Percentiles rank a stretch among this genome's conserved stretches.
These are phyloP conservation scores for Oenanthe oenanthe DNA, from an alignment of 2,113 vertebrate genomes.

Conservation along the genomic window DNA sequence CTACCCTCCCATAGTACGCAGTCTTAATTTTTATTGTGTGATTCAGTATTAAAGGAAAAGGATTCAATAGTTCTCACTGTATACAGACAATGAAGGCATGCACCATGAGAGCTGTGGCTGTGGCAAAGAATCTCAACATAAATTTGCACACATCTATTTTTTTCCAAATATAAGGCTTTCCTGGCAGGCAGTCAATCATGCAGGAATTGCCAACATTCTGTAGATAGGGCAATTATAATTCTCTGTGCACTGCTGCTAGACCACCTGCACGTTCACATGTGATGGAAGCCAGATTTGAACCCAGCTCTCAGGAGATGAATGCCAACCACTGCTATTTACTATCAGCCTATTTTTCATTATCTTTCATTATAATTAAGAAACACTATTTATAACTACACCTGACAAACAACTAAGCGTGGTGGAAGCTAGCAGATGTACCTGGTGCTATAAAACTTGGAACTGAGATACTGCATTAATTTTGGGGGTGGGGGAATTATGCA, in stretches of 20 bases:
- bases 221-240: constrained; percentile 39
- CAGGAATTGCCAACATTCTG: constrained; percentile 26
- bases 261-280: not conserved
- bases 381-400: not conserved
- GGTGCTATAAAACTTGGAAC: not conserved
- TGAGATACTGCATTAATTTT: not conserved
- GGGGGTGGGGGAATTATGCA: not conserved
- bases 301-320: constrained; percentile 15
- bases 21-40: not conserved
- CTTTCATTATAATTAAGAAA: not conserved
- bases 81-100: not conserved
- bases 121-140: constrained; percentile 8
- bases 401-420: not conserved
- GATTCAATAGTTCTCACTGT: not conserved
- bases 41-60: not conserved
- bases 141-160: constrained; percentile 31
- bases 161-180: constrained; percentile 37
- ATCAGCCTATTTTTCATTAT: not conserved
- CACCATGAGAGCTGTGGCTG: not conserved
- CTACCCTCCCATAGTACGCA: not conserved
- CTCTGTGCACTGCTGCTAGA: constrained; percentile 26
- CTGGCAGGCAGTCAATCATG: constrained; percentile 39
- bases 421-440: not conserved
- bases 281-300: not conserved
- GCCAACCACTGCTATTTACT: constrained; percentile 15